A percentile compares a stretch with the other conserved stretches of the same genome.
These are phyloP conservation scores for Archegozetes longisetosus DNA, from an alignment of 1,140 invertebrate species.

Conservation along the genomic window DNA sequence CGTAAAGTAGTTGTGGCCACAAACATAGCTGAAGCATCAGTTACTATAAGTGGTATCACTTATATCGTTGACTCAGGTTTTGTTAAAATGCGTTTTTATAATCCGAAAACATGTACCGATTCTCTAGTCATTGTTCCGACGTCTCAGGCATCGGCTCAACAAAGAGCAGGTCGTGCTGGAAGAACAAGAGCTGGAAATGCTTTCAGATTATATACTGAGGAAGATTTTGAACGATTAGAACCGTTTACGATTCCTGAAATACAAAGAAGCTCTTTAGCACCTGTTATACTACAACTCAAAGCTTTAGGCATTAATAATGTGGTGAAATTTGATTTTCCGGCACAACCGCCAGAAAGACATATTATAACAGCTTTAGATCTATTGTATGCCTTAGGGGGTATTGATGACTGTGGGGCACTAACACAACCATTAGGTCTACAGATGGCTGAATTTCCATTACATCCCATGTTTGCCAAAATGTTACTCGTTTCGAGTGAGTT, in stretches of 20 bases:
- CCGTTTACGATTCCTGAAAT: constrained; percentile 72
- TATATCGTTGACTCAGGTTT: constrained; percentile 67
- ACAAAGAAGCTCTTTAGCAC: constrained; percentile 67
- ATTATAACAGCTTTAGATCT: constrained; percentile 71
- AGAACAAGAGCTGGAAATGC: constrained; percentile 66
- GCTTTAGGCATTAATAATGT: constrained; percentile 84
- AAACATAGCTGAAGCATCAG: constrained; percentile 93
- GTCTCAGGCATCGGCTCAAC: constrained; percentile 73
- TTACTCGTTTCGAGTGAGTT: constrained; percentile 61
- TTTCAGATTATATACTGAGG: constrained; percentile 46
- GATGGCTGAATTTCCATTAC: constrained; percentile 84
- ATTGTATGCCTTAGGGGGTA: constrained; percentile 64
- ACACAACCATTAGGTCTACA: constrained; percentile 60
- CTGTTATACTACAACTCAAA: constrained; percentile 77
- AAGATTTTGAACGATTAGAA: constrained; percentile 48
- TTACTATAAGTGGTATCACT: constrained; percentile 75
- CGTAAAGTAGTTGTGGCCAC: constrained; percentile 89
- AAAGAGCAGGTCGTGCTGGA: constrained; percentile 81
- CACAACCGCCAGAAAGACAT: constrained; percentile 65
- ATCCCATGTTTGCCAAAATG: constrained; percentile 73
- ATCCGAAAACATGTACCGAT: constrained; percentile 64
- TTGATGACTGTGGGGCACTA: constrained; percentile 61
- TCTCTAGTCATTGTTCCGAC: constrained; percentile 64
- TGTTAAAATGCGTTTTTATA: constrained; percentile 85
- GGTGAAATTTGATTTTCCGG: constrained; percentile 37